These are phyloP conservation scores for Barypeithes pellucidus DNA, from an alignment of 2,888 invertebrate species.

Conservation along the genomic window DNA sequence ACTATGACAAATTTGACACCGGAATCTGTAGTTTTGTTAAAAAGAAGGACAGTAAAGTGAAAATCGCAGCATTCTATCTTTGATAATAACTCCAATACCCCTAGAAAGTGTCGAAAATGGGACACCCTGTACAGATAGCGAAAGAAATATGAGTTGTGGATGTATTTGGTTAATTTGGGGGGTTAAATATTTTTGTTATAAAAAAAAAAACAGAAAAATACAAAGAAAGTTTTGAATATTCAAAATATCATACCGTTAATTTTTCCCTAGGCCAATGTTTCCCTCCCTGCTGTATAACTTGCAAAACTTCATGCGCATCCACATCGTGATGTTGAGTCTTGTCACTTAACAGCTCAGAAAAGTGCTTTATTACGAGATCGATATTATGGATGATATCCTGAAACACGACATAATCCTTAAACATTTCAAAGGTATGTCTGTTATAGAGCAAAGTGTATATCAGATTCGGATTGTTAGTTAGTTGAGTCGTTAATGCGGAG, in stretches of 20 bases:
- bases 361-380: constrained; percentile 88
- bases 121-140: too few species aligned
- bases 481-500: constrained; percentile 91
- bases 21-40: too few species aligned
- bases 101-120: too few species aligned
- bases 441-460: constrained; percentile 97
- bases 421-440: constrained; percentile 88
- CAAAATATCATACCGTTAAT: constrained; percentile 79
- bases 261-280: constrained; percentile 96
- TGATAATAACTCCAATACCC: too few species aligned
- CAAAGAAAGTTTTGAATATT: too few species aligned
- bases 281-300: constrained; percentile 92
- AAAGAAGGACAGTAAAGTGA: too few species aligned
- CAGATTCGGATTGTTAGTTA: constrained; percentile 91
- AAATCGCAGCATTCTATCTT: too few species aligned
- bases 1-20: too few species aligned
- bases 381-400: constrained; percentile 96
- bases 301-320: constrained; percentile 90
- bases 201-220: too few species aligned
- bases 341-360: constrained; percentile 77
- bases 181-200: too few species aligned
- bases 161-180: too few species aligned
- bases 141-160: too few species aligned
- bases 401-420: constrained; percentile 90
- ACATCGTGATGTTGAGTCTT: constrained; percentile 77